Conservation (phyloP, 2,888 invertebrate species). For the Drosophila mettleri region DNA sequence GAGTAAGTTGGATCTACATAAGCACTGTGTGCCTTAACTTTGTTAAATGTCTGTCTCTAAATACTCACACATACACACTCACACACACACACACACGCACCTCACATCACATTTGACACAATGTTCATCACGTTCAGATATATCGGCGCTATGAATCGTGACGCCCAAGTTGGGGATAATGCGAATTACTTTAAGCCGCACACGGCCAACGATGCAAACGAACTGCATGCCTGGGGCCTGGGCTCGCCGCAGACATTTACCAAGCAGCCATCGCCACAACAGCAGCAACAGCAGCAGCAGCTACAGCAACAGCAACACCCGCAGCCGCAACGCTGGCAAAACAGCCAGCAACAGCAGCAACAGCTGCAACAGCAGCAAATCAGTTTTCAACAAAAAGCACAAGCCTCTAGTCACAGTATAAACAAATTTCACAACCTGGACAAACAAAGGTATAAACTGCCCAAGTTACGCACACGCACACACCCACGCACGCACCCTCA, state of each 20-base stretch:
- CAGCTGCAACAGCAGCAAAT: constrained; percentile 62
- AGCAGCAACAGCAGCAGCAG: constrained; percentile 47
- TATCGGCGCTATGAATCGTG: constrained; percentile 87
- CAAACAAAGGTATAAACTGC: constrained; percentile 81
- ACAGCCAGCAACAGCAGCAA: constrained; percentile 56
- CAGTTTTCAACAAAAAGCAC: constrained; percentile 70
- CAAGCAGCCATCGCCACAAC: constrained; percentile 62
- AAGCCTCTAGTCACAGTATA: constrained; percentile 83
- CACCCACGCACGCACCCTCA: constrained; percentile 7
- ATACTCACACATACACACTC: constrained; percentile 24
- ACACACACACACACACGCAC: constrained; percentile 18
- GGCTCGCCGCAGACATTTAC: constrained; percentile 82
- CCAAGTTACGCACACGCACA: constrained; percentile 35
- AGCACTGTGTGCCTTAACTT: constrained; percentile 34
- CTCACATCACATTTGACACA: constrained; percentile 21
- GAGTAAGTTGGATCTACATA: constrained; percentile 86
- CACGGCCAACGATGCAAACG: constrained; percentile 86
- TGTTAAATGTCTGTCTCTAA: constrained; percentile 56
- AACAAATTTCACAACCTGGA: constrained; percentile 82
- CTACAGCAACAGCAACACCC: constrained; percentile 49
- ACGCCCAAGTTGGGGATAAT: constrained; percentile 86
- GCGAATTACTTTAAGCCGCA: constrained; percentile 85
- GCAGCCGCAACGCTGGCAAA: constrained; percentile 67
- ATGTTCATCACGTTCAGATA: constrained; percentile 84
- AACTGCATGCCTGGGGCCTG: constrained; percentile 88